Evolutionary conservation across 2,888 invertebrate genomes (phyloP), one percentile per base, ranked within the genome.

Genomic region (Erebia epiphron): DNA sequence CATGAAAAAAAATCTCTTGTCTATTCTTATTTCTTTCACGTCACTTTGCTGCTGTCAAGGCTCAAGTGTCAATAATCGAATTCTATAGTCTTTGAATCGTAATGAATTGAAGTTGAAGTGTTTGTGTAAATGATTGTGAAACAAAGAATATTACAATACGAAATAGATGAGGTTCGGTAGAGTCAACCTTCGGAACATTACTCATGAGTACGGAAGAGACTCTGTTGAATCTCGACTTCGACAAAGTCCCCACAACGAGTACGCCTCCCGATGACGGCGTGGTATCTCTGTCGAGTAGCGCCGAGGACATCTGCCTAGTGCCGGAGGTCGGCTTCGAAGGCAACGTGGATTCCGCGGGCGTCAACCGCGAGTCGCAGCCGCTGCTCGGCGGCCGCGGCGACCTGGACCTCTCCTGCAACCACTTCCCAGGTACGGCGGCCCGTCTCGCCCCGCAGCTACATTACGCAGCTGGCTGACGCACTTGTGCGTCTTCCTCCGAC

Each of bases 341-440:
- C 91, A 95, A 95, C 94, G 96, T 97, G 96, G 97, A 97, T 95
- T 96, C 96, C 67, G 95, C 96, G 86, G 96, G 96, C 76, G 95
- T 96, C 75, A 97, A 97, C 92, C 95, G 98, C 85, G 99, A 99
- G 95, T 98, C 97, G 92, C 98, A 98, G 94, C 98, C 98, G 87
- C 96, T 99, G 78, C 95, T 99, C 68, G 97, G 97, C 91, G 96
- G 97, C 93, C 95, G 95, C 87, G 95, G 95, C 87, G 96, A 96
- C 83, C 91, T 93, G 82, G 94, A 96, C 79, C 96, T 97, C 79
- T 95, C 96, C 75, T 97, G 95, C 84, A 98, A 98, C 89, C 96
- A 96, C 85, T 98, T 98, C 90, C 96, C 97, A 93, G 98, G 98
- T 98, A 62, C 35, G 35, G 35, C 35, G 35, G 35, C 46, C 10